These are phyloP conservation scores for Xenus cinereus DNA, from an alignment of 2,113 vertebrate genomes.

Conservation along the genomic window DNA sequence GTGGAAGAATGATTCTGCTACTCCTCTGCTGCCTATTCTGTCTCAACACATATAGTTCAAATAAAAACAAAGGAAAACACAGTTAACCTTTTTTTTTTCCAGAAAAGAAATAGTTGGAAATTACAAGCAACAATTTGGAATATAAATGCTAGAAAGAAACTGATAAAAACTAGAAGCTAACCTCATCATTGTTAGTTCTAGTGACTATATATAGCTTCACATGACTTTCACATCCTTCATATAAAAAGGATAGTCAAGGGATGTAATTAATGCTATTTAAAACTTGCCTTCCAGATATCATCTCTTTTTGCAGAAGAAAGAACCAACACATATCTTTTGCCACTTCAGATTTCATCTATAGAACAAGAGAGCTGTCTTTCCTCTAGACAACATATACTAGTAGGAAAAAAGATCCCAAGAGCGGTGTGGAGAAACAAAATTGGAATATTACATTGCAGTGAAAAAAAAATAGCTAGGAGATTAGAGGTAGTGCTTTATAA, in stretches of 20 bases:
- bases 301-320: not conserved
- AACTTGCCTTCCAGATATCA: not conserved
- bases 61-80: not conserved
- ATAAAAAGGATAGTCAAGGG: not conserved
- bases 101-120: not conserved
- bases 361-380: not conserved
- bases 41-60: not conserved
- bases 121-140: not conserved
- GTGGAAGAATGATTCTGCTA: not conserved
- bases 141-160: not conserved
- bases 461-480: not conserved
- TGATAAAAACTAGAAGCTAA: not conserved
- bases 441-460: slow-evolving; percentile 12
- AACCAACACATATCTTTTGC: not conserved
- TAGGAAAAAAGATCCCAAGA: not conserved
- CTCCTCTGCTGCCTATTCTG: not conserved
- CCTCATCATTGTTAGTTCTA: not conserved
- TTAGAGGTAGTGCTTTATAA: slow-evolving; percentile 17
- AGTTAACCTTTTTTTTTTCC: not conserved
- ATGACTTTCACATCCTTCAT: not conserved
- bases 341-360: not conserved
- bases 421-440: not conserved
- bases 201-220: not conserved
- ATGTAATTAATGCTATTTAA: not conserved
- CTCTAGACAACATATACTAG: not conserved